These are phyloP conservation scores for Cantharis lateralis DNA, from an alignment of 2,888 invertebrate genomes.

Conservation along the genomic window DNA sequence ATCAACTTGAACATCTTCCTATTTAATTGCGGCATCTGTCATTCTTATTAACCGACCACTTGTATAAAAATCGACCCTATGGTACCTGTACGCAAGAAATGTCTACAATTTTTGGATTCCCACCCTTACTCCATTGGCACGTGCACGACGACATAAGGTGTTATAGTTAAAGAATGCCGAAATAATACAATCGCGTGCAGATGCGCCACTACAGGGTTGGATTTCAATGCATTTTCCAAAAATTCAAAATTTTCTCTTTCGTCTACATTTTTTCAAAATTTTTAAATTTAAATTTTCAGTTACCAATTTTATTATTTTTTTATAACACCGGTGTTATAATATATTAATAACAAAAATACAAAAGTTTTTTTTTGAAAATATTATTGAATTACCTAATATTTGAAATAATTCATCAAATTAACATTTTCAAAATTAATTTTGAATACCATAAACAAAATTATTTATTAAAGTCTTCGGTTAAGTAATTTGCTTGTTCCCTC, in stretches of 20 bases:
- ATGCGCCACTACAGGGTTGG: constrained; percentile 38
- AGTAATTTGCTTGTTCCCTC: background rate
- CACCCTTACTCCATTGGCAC: constrained; percentile 39
- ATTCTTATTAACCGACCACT: constrained; percentile 43
- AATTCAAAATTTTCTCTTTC: too few relatives aligned
- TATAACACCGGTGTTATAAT: too few relatives aligned
- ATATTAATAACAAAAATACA: too few relatives aligned
- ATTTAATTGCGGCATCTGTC: constrained; percentile 53
- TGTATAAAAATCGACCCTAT: constrained; percentile 30
- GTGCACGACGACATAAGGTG: constrained; percentile 49
- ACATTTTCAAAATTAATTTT: background rate
- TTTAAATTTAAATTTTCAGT: background rate
- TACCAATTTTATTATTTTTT: too few relatives aligned
- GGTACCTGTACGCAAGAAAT: constrained; percentile 27
- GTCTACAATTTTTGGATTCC: constrained; percentile 32
- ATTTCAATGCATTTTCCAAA: constrained; percentile 2
- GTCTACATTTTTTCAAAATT: too few relatives aligned
- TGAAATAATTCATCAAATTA: background rate
- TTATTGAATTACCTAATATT: background rate
- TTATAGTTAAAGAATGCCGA: constrained; percentile 50
- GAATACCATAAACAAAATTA: background rate
- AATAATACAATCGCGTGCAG: constrained; percentile 40
- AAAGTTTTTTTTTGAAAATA: too few relatives aligned
- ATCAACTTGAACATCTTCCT: constrained; percentile 44
- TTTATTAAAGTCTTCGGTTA: background rate